Evolutionary conservation across 2,888 invertebrate species (phyloP), one percentile per base, ranked within the genome.

Genomic region (Andrena camellia): DNA sequence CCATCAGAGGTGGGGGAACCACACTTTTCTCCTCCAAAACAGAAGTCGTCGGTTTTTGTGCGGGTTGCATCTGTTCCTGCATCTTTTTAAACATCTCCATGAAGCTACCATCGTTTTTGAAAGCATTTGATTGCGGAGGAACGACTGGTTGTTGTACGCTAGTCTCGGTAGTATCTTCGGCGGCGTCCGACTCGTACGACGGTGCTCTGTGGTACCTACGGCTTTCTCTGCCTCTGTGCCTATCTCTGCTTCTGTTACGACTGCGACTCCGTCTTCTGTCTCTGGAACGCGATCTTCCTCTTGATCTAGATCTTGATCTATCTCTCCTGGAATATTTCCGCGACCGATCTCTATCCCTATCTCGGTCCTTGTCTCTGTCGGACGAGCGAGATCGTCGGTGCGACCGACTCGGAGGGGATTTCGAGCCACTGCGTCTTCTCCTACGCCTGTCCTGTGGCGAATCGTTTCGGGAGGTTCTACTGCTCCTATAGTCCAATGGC

Each of bases 41-140:
- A 7, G 93, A 92, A 4, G 92, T 95, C 2, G 92, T 92, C n/a
- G 93, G 90, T 74, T 91, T 90, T 20, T 90, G 87, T 82, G 93
- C 93, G 33, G 94, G 94, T 76, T 90, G 90, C 91, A 92, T 91
- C 72, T 92, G 91, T 77, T 97, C 96, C 91, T 97, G 97, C 97
- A 98, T 97, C 93, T 97, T 97, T 94, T 98, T 98, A 91, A 98
- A 98, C 96, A 98, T 97, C 93, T 98, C 98, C 91, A 98, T 95
- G 92, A 98, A 98, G 84, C 97, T 97, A 2, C 98, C 98, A 92
- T 98, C 98, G 93, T 98, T 98, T 92, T 97, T 97, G 91, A 97
- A 97, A 0, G 96, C 96, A 91, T 97, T 96, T 50, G 95, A 94
- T 33, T 95, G 92, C 17, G 95, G 96, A 6, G 90, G 84, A 10